These are phyloP conservation scores for Porites australiensis DNA, from an alignment of 64 coral and sea anemone genomes.

Conservation along the genomic window DNA sequence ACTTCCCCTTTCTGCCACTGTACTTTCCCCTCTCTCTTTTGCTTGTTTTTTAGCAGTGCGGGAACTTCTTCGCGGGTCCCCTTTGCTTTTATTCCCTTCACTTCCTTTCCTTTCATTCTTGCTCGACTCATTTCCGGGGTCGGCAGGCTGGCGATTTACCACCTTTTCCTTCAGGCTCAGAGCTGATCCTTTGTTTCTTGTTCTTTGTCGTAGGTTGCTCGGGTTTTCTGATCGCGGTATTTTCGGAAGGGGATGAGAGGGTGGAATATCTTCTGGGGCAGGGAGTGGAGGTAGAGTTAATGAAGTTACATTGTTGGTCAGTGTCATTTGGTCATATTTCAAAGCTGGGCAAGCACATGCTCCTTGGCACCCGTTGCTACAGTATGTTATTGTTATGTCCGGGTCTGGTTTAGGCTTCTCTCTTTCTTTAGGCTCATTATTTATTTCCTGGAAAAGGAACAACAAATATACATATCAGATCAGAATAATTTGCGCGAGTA, in stretches of 20 bases:
- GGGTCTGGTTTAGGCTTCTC: background rate
- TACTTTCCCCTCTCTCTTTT: background rate
- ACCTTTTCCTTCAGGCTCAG: constrained; percentile 8
- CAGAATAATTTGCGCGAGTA: too few species aligned
- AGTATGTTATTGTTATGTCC: background rate
- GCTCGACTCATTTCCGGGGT: background rate
- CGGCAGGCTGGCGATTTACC: background rate
- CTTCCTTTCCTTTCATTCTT: background rate
- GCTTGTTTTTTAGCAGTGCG: background rate
- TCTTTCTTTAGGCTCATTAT: background rate
- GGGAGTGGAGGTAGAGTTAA: background rate
- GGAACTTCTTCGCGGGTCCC: background rate
- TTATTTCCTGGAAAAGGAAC: background rate
- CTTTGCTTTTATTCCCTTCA: background rate
- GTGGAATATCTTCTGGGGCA: background rate
- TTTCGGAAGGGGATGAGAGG: background rate
- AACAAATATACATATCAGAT: background rate
- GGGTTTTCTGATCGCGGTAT: background rate
- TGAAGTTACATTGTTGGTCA: background rate
- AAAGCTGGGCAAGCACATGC: constrained; percentile 50
- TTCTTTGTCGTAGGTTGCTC: background rate
- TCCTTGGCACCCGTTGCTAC: constrained; percentile 44
- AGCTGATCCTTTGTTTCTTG: background rate
- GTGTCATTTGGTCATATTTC: background rate
- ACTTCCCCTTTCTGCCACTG: background rate